Evolutionary conservation across 2,113 vertebrate species (phyloP), one percentile per base, ranked within the genome.

Genomic region (Pluvianellus socialis): DNA sequence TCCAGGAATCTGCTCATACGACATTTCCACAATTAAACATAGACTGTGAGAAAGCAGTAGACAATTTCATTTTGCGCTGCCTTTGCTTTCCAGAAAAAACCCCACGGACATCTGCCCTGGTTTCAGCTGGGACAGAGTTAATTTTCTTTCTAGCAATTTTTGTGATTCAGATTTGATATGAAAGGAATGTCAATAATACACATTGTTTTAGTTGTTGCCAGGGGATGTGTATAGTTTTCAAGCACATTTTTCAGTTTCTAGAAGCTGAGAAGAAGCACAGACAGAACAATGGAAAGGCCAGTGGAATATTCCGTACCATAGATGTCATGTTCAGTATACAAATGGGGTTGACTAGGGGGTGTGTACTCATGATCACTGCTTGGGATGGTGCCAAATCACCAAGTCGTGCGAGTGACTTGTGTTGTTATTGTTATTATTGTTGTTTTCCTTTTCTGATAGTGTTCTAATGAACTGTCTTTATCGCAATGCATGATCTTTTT

Each of bases 21-120:
- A 32, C 21, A 42, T 38, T 76, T 80, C 62, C 26, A 94, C 10
- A 76, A 42, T 45, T 63, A 89, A 74, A 79, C 9, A 40, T 3
- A 68, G 33, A 68, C 5, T 62, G 12, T 50, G 53, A 88, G 35
- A 83, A 19, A 87, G 61, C 23, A 65, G 13, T 42, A 82, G 53
- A 61, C 24, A 82, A 30, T 47, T 92, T 65, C 19, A 45, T 67
- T 88, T 66, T 56, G 50, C 15, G 40, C 15, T 71, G 63, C 16
- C 30, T 73, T 3, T 4, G 3, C 35, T 80, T 65, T 30, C 3
- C 17, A 52, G 66, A 71, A 59, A 55, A 6, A 0, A 1, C 22
- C 22, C 58, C 0, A 0, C 33, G 20, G 26, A 70, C 35, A 56
- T 50, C 33, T 33, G 5, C 28, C 58, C 33, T 59, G 33, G 21